Percentiles rank a stretch among this genome's conserved stretches.
These are phyloP conservation scores for Rhodeus uyekii DNA, from an alignment of 2,797 vertebrate genomes.

Conservation along the genomic window DNA sequence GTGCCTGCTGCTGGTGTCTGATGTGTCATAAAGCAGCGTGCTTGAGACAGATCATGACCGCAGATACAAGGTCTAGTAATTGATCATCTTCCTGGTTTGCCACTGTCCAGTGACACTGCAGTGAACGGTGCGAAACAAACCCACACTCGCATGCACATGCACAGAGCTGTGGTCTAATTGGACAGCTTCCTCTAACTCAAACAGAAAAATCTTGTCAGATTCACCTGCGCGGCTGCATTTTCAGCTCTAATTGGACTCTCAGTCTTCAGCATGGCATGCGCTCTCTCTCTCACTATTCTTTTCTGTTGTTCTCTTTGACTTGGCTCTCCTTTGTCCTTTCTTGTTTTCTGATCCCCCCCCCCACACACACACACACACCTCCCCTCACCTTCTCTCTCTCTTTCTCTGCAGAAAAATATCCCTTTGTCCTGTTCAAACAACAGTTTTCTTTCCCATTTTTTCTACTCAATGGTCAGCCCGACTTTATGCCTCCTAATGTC, in stretches of 20 bases:
- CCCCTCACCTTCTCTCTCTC: background rate
- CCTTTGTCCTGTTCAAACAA: slow-evolving; percentile 16
- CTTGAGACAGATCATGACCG: background rate
- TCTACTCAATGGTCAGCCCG: slow-evolving; percentile 26
- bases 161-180: slow-evolving; percentile 41
- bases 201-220: slow-evolving; percentile 49
- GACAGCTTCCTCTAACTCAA: slow-evolving; percentile 28
- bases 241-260: slow-evolving; percentile 53
- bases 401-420: slow-evolving; percentile 18
- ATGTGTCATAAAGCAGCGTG: slow-evolving; percentile 24
- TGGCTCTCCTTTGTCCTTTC: slow-evolving; percentile 9
- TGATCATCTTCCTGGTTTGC: slow-evolving; percentile 35
- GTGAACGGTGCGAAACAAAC: slow-evolving; percentile 10
- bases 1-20: background rate
- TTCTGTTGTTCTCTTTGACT: slow-evolving; percentile 39
- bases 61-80: slow-evolving; percentile 29
- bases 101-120: slow-evolving; percentile 35
- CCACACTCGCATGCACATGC: slow-evolving; percentile 21
- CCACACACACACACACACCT: too few species aligned
- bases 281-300: slow-evolving; percentile 54
- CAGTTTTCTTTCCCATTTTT: slow-evolving; percentile 1
- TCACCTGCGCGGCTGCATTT: slow-evolving; percentile 40
- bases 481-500: slow-evolving; percentile 27
- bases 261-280: slow-evolving; percentile 29
- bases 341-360: too few species aligned